phyloP scores from a whole-genome alignment of 1,140 invertebrate species.

The Dreissena polymorpha region DNA sequence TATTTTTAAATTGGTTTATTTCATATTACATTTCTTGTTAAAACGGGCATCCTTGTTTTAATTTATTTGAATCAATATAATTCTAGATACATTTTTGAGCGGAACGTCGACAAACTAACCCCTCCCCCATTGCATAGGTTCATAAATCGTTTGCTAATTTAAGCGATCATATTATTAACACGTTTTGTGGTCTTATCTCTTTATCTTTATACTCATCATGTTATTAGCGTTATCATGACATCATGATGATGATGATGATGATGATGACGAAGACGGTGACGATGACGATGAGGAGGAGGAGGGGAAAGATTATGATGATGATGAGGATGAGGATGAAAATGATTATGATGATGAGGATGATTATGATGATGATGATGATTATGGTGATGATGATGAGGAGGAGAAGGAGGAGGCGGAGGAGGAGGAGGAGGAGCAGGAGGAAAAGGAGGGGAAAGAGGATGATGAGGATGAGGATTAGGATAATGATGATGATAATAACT shows the following conservation, averaged over 20 bases:
- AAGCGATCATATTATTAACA: no score
- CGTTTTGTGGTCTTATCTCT: no score
- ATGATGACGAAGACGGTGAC: not conserved
- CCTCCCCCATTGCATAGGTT: no score
- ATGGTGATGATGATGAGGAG: not conserved
- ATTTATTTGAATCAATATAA: no score
- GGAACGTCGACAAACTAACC: no score
- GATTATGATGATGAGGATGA: not conserved
- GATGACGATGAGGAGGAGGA: not conserved
- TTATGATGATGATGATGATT: constrained; percentile 7
- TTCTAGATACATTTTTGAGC: no score
- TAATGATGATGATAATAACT: constrained; percentile 14
- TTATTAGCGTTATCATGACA: no score
- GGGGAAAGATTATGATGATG: constrained; percentile 7
- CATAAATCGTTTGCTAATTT: no score
- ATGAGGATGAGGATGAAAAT: not conserved
- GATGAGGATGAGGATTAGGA: constrained; percentile 11
- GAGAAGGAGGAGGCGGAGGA: constrained; percentile 6
- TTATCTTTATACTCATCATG: no score
- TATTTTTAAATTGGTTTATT: no score
- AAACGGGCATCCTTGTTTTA: no score
- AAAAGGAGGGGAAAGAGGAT: not conserved
- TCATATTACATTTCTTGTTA: no score
- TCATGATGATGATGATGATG: constrained; percentile 33
- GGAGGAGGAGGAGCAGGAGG: not conserved